Evolutionary conservation across 2,888 invertebrate species (phyloP).

Genomic region (Caenorhabditis panamensis): DNA sequence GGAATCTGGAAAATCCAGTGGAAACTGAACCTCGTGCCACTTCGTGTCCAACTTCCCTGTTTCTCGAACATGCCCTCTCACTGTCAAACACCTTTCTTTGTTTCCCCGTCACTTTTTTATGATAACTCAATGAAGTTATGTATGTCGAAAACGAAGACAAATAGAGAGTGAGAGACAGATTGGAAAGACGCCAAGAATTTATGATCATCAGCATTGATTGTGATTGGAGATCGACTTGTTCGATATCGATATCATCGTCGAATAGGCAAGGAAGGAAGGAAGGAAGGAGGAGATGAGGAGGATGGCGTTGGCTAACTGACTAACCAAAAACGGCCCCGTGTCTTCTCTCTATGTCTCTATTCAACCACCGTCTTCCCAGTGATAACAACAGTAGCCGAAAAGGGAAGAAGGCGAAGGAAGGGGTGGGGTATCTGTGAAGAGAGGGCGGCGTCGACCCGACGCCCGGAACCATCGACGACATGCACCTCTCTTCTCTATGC

Average conservation of each 20-base stretch:
- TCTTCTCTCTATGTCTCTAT: slow-evolving; percentile 9
- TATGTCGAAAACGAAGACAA: not conserved
- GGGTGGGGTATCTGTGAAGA: slow-evolving; percentile 9
- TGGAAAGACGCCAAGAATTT: slow-evolving; percentile 13
- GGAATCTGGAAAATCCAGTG: no score
- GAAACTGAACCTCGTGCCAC: no score
- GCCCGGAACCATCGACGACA: slow-evolving; percentile 30
- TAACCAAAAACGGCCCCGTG: slow-evolving; percentile 44
- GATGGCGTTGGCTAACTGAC: slow-evolving; percentile 36
- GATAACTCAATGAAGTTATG: slow-evolving; percentile 1
- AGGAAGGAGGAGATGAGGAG: no score
- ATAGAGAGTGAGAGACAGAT: slow-evolving; percentile 14
- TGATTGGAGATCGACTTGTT: slow-evolving; percentile 48
- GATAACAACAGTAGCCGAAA: slow-evolving; percentile 37
- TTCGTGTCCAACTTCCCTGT: no score
- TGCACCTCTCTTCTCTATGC: not conserved
- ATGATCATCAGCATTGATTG: slow-evolving; percentile 36
- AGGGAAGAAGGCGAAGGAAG: slow-evolving; percentile 6
- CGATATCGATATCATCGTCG: slow-evolving; percentile 52
- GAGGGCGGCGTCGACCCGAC: slow-evolving; percentile 21
- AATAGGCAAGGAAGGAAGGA: slow-evolving; percentile 31
- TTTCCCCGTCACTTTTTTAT: not conserved
- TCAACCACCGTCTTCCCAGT: slow-evolving; percentile 14
- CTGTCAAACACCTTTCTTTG: slow-evolving; percentile 8
- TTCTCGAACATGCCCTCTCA: no score